Base-by-base conservation (phyloP, 2,888 invertebrate species). In the Drosophila dives region DNA sequence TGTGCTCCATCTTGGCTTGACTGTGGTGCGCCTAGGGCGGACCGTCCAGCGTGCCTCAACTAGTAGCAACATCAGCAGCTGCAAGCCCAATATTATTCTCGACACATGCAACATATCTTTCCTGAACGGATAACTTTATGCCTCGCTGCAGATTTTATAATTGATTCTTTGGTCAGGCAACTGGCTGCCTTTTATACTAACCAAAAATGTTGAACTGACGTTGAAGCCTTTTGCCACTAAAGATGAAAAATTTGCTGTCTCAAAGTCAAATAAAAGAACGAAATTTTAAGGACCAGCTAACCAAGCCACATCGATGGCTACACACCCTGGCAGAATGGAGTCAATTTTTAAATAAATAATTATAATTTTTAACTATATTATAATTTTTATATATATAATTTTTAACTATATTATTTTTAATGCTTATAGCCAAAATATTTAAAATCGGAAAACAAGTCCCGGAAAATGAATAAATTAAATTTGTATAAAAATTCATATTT, bases 101-200 rank as follows among this genome's bases (percentile, higher is more conserved):
- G 49, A 29, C 23, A 49, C 34, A 62, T 42, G 50, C 54, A 26
- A 56, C 54, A 66, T 70, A 26, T 38, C 29, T 26, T 29, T 29
- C 8, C 15, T 63, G 70, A 26, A 50, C 64, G 51, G 62, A 74
- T 62, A 75, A 80, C 63, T 77, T 79, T 56, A 62, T 65, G 72
- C 50, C 72, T 72, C 58, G 71, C 67, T 62, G 36, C 49, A 55
- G 61, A 63, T 75, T 83, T 59, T 56, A 71, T 83, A 84, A 88
- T 89, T 89, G 91, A 88, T 89, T 73, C 68, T 71, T 68, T 69
- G 62, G 58, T 40, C 48, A 66, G 55, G 17, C 55, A 33, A 34
- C 62, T 54, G 61, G 40, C n/a, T 29, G 62, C 72, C 80, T 90
- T 91, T 84, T 91, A 91, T 91, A 91, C 53, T 38, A 3, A 23